These are phyloP conservation scores for Saguinus imperator DNA, from an alignment of 2,113 vertebrate species.

Conservation along the genomic window DNA sequence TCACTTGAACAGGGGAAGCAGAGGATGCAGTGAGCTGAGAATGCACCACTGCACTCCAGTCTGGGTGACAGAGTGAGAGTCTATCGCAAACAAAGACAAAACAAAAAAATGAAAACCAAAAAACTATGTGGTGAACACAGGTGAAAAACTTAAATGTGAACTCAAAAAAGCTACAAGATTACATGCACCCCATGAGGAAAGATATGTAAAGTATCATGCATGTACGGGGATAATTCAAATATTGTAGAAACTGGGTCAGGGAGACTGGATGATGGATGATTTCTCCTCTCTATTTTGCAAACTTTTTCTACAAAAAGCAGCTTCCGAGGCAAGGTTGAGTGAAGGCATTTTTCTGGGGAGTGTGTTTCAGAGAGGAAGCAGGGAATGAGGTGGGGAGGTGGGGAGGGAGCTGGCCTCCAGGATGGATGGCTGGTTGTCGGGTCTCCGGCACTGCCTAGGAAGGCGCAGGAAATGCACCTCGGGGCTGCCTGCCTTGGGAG, in stretches of 20 bases:
- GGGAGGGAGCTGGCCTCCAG: background rate
- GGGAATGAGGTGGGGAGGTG: background rate
- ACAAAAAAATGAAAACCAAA: background rate
- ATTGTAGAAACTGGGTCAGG: background rate
- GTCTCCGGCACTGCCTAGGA: background rate
- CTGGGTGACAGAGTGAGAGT: too few relatives aligned
- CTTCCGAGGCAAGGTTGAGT: background rate
- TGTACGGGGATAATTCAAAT: background rate
- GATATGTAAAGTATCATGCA: background rate
- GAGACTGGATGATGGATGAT: background rate
- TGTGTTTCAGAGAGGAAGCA: background rate
- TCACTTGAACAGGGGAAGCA: too few relatives aligned
- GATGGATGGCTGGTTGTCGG: too few relatives aligned
- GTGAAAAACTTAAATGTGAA: background rate
- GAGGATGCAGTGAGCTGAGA: too few relatives aligned
- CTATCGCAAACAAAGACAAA: too few relatives aligned
- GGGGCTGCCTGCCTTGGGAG: background rate
- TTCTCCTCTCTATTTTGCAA: background rate
- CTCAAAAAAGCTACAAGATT: background rate
- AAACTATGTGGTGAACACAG: background rate
- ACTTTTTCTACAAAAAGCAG: background rate
- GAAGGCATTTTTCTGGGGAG: background rate
- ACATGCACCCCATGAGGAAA: background rate
- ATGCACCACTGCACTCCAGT: too few relatives aligned
- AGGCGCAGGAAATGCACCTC: background rate